phyloP scores from a whole-genome alignment of 2,888 invertebrate species.

The Andrena minutula region DNA sequence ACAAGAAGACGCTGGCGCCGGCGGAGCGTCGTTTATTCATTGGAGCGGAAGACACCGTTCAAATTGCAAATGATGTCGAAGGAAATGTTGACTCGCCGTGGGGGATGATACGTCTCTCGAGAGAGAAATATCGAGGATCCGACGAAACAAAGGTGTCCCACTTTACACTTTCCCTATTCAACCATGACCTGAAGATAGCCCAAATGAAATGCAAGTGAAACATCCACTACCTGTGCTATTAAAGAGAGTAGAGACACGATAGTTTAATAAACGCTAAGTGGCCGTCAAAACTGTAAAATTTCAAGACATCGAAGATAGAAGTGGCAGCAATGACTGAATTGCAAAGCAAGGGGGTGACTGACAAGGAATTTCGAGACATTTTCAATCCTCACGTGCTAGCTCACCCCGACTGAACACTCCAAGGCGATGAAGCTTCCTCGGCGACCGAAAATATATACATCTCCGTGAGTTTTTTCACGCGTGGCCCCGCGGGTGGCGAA shows the following conservation, averaged over 20 bases:
- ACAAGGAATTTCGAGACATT: constrained; percentile 10
- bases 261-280: background rate
- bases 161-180: background rate
- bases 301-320: background rate
- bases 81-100: background rate
- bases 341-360: background rate
- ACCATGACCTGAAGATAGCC: background rate
- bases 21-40: constrained; percentile 8
- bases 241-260: background rate
- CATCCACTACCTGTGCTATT: background rate
- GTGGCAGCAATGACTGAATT: background rate
- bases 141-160: background rate
- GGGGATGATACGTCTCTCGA: background rate
- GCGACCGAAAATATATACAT: background rate
- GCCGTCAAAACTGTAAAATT: background rate
- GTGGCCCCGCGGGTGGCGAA: background rate
- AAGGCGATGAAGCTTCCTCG: background rate
- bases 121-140: background rate
- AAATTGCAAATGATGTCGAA: constrained; percentile 16
- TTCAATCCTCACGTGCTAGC: constrained; percentile 5
- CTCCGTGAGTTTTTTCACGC: background rate
- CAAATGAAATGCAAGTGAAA: background rate
- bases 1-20: constrained; percentile 9
- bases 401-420: background rate
- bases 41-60: background rate